Percentiles rank a stretch among this genome's conserved stretches.
Conservation (phyloP, 2,888 invertebrate species). For the Hecatera dysodea region DNA sequence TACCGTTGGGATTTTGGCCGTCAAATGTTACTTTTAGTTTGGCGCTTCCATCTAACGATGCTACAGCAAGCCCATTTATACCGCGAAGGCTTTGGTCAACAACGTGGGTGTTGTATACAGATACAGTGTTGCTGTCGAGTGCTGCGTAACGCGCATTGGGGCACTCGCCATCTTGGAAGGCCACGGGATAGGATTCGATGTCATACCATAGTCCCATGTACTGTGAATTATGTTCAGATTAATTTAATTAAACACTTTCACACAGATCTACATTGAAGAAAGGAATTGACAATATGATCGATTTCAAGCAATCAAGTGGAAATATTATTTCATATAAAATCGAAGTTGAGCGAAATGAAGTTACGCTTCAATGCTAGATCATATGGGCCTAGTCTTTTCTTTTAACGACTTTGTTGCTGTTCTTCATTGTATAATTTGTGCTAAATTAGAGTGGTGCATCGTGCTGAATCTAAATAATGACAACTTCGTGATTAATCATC, state of each 20-base stretch:
- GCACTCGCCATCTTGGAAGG: slow-evolving; percentile 75
- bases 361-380: not conserved
- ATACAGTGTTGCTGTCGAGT: slow-evolving; percentile 41
- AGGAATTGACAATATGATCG: not conserved
- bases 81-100: slow-evolving; percentile 66
- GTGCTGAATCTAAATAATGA: not conserved
- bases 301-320: not conserved
- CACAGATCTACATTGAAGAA: no score
- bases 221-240: slow-evolving; percentile 54
- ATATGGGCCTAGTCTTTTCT: not conserved
- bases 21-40: slow-evolving; percentile 92
- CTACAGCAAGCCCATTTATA: slow-evolving; percentile 70
- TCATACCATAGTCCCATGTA: slow-evolving; percentile 76
- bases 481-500: not conserved
- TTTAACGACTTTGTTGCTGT: no score
- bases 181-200: slow-evolving; percentile 73
- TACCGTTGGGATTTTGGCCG: slow-evolving; percentile 77
- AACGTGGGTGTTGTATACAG: slow-evolving; percentile 72
- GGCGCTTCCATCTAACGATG: slow-evolving; percentile 89
- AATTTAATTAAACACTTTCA: not conserved
- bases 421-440: no score
- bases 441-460: not conserved
- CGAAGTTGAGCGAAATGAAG: not conserved
- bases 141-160: slow-evolving; percentile 72
- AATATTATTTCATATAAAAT: not conserved